phyloP scores from a whole-genome alignment of 2,888 invertebrate genomes.

The Trachelus stipa region DNA sequence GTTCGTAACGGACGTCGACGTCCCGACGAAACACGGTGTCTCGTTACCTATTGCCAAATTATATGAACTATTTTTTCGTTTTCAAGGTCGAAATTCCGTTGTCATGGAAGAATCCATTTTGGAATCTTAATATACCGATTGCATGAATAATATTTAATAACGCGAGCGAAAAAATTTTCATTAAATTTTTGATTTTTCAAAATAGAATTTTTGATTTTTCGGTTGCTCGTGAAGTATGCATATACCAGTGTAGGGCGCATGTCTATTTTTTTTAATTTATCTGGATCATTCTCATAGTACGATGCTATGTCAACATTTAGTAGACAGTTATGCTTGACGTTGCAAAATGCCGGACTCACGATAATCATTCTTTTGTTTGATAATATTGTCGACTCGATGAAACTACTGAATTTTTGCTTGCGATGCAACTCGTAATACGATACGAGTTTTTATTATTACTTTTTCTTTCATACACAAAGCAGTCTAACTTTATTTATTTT shows the following conservation, averaged over 20 bases:
- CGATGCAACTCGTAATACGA: constrained; percentile 1
- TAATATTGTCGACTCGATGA: neutral
- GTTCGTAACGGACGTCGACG: constrained; percentile 41
- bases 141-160: neutral
- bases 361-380: neutral
- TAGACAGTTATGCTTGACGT: neutral
- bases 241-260: neutral
- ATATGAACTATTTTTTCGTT: neutral
- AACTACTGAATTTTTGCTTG: neutral
- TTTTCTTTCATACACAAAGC: neutral
- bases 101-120: constrained; percentile 12
- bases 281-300: neutral
- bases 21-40: constrained; percentile 35
- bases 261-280: neutral
- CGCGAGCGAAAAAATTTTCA: neutral
- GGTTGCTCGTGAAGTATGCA: neutral
- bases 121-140: neutral
- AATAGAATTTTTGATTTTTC: too few relatives aligned
- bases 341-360: neutral
- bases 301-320: neutral
- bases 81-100: constrained; percentile 18
- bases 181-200: neutral
- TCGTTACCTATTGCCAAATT: constrained; percentile 32
- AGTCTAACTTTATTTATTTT: neutral
- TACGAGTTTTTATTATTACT: neutral